Evolutionary conservation across 1,140 invertebrate genomes (phyloP), one percentile per base, ranked within the genome.

Genomic region (Platyura marginata): DNA sequence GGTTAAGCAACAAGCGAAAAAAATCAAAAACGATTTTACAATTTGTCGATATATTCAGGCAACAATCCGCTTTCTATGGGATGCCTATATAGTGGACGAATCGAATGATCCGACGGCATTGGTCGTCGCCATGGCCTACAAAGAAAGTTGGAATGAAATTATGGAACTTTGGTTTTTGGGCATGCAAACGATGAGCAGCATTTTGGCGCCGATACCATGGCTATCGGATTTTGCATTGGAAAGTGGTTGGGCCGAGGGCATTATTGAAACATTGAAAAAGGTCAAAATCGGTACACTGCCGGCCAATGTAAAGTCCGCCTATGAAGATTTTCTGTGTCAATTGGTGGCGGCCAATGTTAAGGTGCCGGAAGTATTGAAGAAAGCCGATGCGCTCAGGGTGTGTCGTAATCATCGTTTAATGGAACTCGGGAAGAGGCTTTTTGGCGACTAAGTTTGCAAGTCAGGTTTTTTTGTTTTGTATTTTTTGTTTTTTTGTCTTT

Each of bases 141-240:
- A 88, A 54, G 78, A 81, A 55, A 66, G 77, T 45, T 93, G 88
- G 89, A 74, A 78, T 58, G 85, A 91, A 51, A 69, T 92, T 15
- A 83, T 79, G 61, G 89, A 92, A 59, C 64, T 92, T 2, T 93
- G 89, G 89, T 92, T 90, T 62, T 64, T 93, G 18, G 87, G 88
- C 11, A 89, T 92, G 84, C 87, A 92, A 62, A 90, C 86, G 11
- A 77, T 91, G 63, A 78, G 81, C 48, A 72, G 75, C 4, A 76
- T 92, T 0, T 60, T 92, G 8, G 69, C 78, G 3, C 68, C 77
- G 37, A 72, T 90, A 38, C 83, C 86, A 2, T 91, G 87, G 87
- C 75, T 92, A 16, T 84, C 83, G 0, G 82, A 90, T 51, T 93
- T 92, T 63, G 77, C 81, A 1, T 75, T 90, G 44, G 87, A 91